phyloP scores from a whole-genome alignment of 1,140 invertebrate species.

The Aphidius ervi region DNA sequence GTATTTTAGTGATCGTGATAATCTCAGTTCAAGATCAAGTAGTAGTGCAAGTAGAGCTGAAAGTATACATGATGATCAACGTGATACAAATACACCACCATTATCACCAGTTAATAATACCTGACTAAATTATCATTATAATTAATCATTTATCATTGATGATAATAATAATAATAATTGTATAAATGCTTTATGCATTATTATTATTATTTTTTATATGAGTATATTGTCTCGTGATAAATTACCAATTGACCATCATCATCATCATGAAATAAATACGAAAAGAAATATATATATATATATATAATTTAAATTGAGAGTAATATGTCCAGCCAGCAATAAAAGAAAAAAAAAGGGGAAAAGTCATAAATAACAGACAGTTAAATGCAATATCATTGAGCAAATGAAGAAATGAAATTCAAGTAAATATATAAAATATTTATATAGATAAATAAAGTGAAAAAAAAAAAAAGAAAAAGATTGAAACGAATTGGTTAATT shows the following conservation, averaged over 20 bases:
- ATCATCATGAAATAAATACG: no score
- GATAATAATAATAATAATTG: neutral
- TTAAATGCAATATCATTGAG: neutral
- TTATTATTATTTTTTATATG: no score
- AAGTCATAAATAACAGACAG: no score
- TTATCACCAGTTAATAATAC: conserved; percentile 49
- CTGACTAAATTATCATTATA: conserved; percentile 38
- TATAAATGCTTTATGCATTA: neutral
- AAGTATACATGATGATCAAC: conserved; percentile 48
- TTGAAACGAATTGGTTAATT: conserved; percentile 29
- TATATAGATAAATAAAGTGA: conserved; percentile 19
- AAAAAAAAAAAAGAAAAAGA: conserved; percentile 33
- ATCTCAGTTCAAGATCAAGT: conserved; percentile 56
- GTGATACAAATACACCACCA: conserved; percentile 42
- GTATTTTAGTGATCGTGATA: conserved; percentile 58
- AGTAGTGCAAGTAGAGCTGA: conserved; percentile 51
- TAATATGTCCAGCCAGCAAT: no score
- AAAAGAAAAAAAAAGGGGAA: no score
- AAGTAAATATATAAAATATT: conserved; percentile 9
- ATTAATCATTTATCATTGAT: neutral
- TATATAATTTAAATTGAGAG: no score
- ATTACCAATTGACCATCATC: no score
- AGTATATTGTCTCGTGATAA: no score
- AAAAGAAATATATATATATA: no score
- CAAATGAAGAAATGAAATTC: neutral